A percentile compares a stretch with the other conserved stretches of the same genome.
Evolutionary conservation across 2,113 vertebrate genomes (phyloP).

Genomic region (Crotalus viridis): DNA sequence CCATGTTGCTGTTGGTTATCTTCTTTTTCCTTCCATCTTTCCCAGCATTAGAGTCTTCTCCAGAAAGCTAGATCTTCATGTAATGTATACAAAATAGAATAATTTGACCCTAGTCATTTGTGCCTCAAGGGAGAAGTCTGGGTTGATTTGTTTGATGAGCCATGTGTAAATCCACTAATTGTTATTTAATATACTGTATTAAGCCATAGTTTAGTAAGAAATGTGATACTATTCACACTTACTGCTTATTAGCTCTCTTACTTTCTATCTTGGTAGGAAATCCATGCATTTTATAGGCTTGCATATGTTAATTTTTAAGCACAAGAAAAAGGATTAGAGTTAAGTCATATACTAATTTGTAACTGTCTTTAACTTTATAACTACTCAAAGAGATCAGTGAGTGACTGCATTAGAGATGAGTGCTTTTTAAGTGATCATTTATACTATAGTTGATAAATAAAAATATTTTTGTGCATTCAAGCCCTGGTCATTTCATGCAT

Average conservation of each 20-base stretch:
- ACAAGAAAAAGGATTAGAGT: background rate
- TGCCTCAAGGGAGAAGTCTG: background rate
- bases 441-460: background rate
- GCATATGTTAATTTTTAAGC: background rate
- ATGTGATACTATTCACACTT: background rate
- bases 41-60: background rate
- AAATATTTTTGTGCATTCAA: background rate
- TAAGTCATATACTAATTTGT: background rate
- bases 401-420: background rate
- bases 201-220: background rate
- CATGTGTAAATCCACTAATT: background rate
- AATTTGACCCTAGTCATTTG: background rate
- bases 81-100: background rate
- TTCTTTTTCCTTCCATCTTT: background rate
- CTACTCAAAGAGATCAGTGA: background rate
- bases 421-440: background rate
- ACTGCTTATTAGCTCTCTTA: background rate
- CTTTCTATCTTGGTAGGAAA: background rate
- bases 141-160: background rate
- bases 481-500: background rate
- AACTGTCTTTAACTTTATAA: background rate
- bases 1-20: background rate
- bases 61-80: background rate
- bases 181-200: background rate
- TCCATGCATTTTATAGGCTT: background rate